These are phyloP conservation scores for Miniopterus natalensis DNA, from an alignment of 2,113 vertebrate genomes.

Conservation along the genomic window DNA sequence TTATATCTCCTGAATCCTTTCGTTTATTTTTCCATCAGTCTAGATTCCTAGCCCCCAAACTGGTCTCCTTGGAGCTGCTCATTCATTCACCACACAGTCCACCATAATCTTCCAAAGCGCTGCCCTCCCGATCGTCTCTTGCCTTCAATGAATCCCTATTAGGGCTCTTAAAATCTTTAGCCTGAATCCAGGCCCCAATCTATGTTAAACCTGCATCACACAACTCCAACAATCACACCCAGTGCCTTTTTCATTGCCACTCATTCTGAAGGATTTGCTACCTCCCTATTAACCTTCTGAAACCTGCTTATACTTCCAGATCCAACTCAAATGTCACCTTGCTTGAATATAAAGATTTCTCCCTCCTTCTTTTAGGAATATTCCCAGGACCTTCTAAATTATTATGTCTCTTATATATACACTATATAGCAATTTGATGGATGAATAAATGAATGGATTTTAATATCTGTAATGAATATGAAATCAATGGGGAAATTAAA, in stretches of 20 bases:
- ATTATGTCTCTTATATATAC: neutral
- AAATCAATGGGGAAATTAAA: slow-evolving; percentile 28
- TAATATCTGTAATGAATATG: neutral
- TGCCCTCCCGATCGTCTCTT: neutral
- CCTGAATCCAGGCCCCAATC: neutral
- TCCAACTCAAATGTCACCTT: neutral
- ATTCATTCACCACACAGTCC: neutral
- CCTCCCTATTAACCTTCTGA: neutral
- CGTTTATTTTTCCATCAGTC: neutral
- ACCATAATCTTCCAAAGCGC: neutral
- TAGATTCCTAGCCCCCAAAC: neutral
- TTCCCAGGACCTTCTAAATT: neutral
- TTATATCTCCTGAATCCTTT: neutral
- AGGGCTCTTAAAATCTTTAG: neutral
- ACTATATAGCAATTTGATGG: neutral
- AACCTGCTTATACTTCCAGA: neutral
- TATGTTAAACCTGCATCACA: neutral
- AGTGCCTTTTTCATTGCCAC: neutral
- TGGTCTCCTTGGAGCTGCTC: neutral
- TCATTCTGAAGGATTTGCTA: neutral
- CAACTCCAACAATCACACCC: neutral
- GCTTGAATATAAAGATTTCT: neutral
- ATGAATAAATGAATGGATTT: neutral
- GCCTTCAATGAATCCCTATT: neutral
- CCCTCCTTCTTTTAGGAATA: neutral